Evolutionary conservation across 2,113 vertebrate genomes (phyloP), one percentile per base, ranked within the genome.

Genomic region (Lanius ludovicianus): DNA sequence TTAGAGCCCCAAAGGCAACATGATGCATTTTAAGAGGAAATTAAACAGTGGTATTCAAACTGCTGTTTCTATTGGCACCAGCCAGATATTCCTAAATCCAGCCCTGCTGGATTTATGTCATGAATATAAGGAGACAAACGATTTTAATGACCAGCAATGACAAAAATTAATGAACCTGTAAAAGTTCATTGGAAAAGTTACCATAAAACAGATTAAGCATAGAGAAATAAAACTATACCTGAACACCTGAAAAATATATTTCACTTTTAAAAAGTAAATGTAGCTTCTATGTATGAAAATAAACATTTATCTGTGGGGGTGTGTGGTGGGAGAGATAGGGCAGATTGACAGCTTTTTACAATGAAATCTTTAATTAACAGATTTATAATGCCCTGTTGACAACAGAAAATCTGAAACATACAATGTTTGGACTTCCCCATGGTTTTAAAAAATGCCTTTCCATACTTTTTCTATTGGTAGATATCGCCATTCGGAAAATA

Each of bases 1-100:
- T 42, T 20, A 71, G 35, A 96, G 47, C 52, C 88, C 78, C 64
- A 75, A 71, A 84, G 92, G 92, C 76, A 96, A 92, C 56, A 74
- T 94, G 84, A 95, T 75, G 31, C 44, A 81, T 60, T 62, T 88
- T 60, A 81, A 59, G 42, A 91, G 81, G 60, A 80, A 93, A 91
- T 71, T 70, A 70, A 90, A 67, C 28, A 41, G 15, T 37, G 46
- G 47, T 74, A 80, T 60, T 85, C 41, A 63, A 90, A 78, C 18
- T 90, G 55, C 41, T 93, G 74, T 27, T 91, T 73, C 70, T 76
- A 17, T 33, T 73, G 31, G 47, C 71, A 94, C 10, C 59, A 80
- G 39, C 18, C 71, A 92, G 24, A 80, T 55, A 78, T 46, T 77
- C 57, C 31, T 53, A 81, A 89, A 84, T 56, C 31, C 31, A 91